Evolutionary conservation across 2,888 invertebrate genomes (phyloP).

Genomic region (Trachelus tabidus): DNA sequence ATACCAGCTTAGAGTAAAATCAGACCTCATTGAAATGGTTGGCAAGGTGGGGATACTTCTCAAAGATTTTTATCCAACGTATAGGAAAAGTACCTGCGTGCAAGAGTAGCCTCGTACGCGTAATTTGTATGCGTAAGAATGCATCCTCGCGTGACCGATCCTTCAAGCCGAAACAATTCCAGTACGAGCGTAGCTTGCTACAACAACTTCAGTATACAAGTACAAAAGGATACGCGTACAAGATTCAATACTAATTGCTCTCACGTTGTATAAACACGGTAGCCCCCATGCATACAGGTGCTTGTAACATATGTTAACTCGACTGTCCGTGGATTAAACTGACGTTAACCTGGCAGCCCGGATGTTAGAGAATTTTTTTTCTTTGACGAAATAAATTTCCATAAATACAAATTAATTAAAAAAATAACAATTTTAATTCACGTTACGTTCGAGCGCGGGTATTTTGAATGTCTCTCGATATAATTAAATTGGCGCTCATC

Average conservation of each 20-base stretch:
- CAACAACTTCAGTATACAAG: not conserved
- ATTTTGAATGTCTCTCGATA: not conserved
- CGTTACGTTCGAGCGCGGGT: not conserved
- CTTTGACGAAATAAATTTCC: too few species aligned
- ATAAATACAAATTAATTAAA: too few species aligned
- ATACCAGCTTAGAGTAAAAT: not conserved
- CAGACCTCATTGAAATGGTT: not conserved
- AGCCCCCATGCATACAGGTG: not conserved
- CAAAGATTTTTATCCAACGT: not conserved
- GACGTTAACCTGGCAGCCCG: not conserved
- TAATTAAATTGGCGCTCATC: not conserved
- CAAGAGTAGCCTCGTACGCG: not conserved
- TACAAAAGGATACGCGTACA: not conserved
- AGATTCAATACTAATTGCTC: not conserved
- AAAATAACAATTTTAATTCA: not conserved
- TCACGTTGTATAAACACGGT: not conserved
- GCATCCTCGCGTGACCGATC: slow-evolving; percentile 5
- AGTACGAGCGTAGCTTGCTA: not conserved
- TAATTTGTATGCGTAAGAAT: slow-evolving; percentile 1
- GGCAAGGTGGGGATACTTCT: not conserved
- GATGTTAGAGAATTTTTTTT: not conserved
- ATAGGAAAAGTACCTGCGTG: not conserved
- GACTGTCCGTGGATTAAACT: not conserved
- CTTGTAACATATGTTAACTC: not conserved
- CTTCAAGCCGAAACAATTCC: not conserved